These are phyloP conservation scores for Zaprionus camerounensis DNA, from an alignment of 1,140 invertebrate species.

Conservation along the genomic window DNA sequence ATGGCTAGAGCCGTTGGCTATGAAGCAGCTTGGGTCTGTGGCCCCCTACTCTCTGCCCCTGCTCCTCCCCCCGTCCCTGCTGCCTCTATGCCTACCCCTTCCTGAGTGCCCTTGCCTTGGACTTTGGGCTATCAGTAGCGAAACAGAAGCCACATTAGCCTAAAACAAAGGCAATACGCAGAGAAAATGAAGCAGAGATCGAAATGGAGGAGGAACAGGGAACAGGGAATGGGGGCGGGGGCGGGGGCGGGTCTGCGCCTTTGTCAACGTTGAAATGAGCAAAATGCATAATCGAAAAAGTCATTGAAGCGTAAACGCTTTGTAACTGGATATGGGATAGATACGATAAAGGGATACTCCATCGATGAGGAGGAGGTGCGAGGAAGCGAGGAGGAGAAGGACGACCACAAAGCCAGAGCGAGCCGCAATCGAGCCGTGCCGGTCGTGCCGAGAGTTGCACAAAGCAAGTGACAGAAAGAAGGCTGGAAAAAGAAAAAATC, in stretches of 20 bases:
- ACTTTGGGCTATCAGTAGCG: conserved; percentile 52
- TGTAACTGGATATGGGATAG: conserved; percentile 69
- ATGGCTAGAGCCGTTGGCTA: conserved; percentile 14
- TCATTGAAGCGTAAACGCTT: conserved; percentile 78
- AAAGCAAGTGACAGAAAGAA: conserved; percentile 28
- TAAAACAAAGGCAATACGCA: conserved; percentile 43
- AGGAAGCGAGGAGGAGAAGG: background rate
- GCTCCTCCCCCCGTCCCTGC: background rate
- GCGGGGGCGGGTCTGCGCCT: conserved; percentile 1
- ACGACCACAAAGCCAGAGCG: conserved; percentile 26
- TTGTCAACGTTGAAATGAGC: conserved; percentile 77
- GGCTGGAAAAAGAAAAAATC: conserved; percentile 4
- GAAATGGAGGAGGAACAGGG: background rate
- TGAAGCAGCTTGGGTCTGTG: background rate
- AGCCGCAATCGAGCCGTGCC: background rate
- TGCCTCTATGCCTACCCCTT: too few species aligned
- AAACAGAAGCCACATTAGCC: conserved; percentile 67
- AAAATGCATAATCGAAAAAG: conserved; percentile 81
- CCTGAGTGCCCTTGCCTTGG: background rate
- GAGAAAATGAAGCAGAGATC: background rate
- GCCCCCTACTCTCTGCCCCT: background rate
- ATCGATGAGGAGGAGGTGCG: background rate
- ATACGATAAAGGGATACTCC: conserved; percentile 34
- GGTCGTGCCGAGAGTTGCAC: conserved; percentile 26
- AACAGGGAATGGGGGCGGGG: background rate